Base-by-base conservation (phyloP, 1,140 invertebrate genomes). In the Brachystomella parvula region DNA sequence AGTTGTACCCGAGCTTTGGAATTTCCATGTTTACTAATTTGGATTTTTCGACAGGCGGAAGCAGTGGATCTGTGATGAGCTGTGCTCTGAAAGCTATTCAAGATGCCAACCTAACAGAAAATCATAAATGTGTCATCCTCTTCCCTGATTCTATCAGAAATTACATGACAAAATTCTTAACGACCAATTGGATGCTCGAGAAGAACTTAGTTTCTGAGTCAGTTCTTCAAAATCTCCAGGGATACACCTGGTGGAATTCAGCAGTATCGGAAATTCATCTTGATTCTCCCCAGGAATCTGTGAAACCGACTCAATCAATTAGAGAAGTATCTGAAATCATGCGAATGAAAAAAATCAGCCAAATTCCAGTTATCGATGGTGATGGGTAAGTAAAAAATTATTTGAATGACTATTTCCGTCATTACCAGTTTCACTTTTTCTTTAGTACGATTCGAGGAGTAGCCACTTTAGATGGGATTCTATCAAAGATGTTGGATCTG, bases 121-220 rank as follows among this genome's bases (percentile, higher is more conserved):
- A 87, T 6, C 88, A 98, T 79, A 84, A 86, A 35, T 88, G 92
- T 75, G 94, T 99, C 2, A 86, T 98, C 2, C 73, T 99, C 56
- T 77, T 98, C 29, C 94, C 96, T 0, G 96, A 99, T 78, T 89
- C 89, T 63, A 88, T 99, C 68, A 83, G 96, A 64, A 99, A 99
- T 79, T 99, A 99, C 76, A 93, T 99, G 89, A 95, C 93, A 1
- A 99, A 99, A 78, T 96, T 96, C 78, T 85, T 98, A 1, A 89
- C 86, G 60, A 92, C 98, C 78, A 86, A 90, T 67, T 99, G 96
- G 96, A 92, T 99, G 92, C 39, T 65, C 53, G 71, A 73, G 49
- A 68, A 70, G 29, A 66, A 59, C 26, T 68, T 73, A 31, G 17
- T 73, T 17, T 32, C 66, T 17, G 53, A 68, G 30, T 31, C 35